Conservation (phyloP, 2,113 vertebrate genomes). For the Ardeotis arabs region DNA sequence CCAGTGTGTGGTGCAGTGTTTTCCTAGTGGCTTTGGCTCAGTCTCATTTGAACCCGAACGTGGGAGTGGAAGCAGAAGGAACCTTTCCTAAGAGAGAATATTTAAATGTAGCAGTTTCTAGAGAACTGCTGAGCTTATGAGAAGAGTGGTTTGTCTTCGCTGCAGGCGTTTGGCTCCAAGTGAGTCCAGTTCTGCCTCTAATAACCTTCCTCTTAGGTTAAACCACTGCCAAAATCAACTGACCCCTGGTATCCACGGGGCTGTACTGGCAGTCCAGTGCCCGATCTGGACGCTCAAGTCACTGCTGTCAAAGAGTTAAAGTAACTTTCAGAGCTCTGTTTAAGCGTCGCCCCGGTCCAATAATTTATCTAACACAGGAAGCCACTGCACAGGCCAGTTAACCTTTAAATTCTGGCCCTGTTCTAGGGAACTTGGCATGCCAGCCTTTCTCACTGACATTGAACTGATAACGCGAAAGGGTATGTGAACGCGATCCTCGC, state of each 20-base stretch:
- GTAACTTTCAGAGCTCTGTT: not conserved
- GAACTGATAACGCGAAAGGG: not conserved
- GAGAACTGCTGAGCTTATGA: not conserved
- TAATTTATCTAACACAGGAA: constrained; percentile 61
- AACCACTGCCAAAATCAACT: not conserved
- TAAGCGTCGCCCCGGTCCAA: not conserved
- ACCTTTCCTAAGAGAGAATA: not conserved
- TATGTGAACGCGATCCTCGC: not conserved
- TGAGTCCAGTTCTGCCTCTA: not conserved
- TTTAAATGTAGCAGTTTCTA: not conserved
- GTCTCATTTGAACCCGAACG: not conserved
- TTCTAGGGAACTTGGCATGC: constrained; percentile 28
- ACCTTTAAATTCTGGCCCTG: constrained; percentile 42
- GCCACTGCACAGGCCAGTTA: constrained; percentile 26
- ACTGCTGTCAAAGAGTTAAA: constrained; percentile 23
- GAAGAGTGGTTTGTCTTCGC: not conserved
- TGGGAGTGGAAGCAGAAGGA: not conserved
- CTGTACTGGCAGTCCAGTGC: not conserved
- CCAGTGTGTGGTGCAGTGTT: accelerated
- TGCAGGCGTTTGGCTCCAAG: constrained; percentile 25
- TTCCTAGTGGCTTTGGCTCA: not conserved
- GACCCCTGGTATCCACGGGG: accelerated
- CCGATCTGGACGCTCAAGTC: not conserved
- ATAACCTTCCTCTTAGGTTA: not conserved
- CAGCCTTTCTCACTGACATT: constrained; percentile 37